These are phyloP conservation scores for Hormaphis cornu DNA, from an alignment of 1,140 invertebrate species.

Conservation along the genomic window DNA sequence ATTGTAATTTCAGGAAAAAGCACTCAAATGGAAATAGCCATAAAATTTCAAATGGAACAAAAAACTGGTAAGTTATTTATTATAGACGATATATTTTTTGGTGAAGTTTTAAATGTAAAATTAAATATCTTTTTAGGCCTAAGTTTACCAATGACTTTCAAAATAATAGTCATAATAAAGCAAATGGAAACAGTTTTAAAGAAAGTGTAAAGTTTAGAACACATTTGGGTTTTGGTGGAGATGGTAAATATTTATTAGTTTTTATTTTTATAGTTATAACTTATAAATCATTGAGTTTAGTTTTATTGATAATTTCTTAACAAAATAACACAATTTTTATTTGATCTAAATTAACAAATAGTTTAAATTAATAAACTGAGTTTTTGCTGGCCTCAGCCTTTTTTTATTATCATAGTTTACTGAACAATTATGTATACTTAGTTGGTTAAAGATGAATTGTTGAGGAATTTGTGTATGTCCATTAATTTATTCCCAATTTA, in stretches of 20 bases:
- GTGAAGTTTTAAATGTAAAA: too few relatives aligned
- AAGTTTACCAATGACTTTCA: constrained; percentile 14
- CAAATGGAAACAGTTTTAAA: constrained; percentile 12
- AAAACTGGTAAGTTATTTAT: constrained; percentile 8
- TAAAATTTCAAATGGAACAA: constrained; percentile 16
- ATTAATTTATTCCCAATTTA: too few relatives aligned
- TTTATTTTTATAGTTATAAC: not conserved
- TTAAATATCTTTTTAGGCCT: not conserved
- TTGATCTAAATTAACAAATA: too few relatives aligned
- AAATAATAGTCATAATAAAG: not conserved
- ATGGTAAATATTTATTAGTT: not conserved
- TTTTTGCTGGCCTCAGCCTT: too few relatives aligned
- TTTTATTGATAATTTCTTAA: too few relatives aligned
- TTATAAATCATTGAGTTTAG: too few relatives aligned
- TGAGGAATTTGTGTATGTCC: too few relatives aligned
- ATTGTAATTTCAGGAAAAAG: constrained; percentile 3
- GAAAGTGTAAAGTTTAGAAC: constrained; percentile 14
- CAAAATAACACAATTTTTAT: too few relatives aligned
- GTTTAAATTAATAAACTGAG: too few relatives aligned
- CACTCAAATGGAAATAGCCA: not conserved
- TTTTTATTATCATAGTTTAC: too few relatives aligned
- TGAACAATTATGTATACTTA: too few relatives aligned
- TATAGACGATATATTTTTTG: not conserved
- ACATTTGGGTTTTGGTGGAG: constrained; percentile 21
- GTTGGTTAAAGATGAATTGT: too few relatives aligned